These are phyloP conservation scores for Echeneis naucrates DNA, from an alignment of 2,797 vertebrate species.

Conservation along the genomic window DNA sequence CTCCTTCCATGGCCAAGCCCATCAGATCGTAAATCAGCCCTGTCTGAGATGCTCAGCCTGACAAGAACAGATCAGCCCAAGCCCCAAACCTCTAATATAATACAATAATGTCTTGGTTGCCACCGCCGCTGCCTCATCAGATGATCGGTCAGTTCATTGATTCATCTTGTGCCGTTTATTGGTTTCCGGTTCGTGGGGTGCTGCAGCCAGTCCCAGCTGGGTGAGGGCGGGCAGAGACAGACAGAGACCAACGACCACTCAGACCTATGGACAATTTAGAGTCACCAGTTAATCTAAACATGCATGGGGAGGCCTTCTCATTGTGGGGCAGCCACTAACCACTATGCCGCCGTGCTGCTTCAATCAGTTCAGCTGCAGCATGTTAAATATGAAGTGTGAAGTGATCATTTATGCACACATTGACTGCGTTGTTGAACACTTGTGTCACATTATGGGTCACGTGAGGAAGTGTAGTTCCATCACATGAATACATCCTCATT, in stretches of 20 bases:
- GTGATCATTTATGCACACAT: conserved; percentile 11
- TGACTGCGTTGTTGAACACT: conserved; percentile 11
- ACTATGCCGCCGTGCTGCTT: too few relatives aligned
- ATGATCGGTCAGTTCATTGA: too few relatives aligned
- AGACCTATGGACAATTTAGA: too few relatives aligned
- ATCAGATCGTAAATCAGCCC: conserved; percentile 68
- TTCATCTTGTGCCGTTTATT: too few relatives aligned
- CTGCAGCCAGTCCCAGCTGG: too few relatives aligned
- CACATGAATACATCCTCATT: conserved; percentile 20
- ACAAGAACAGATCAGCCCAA: conserved; percentile 69
- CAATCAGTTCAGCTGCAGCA: neutral
- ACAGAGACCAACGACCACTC: too few relatives aligned
- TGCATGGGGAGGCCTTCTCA: too few relatives aligned
- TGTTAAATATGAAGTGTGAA: conserved; percentile 25
- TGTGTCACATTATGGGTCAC: conserved; percentile 22
- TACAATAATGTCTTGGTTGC: conserved; percentile 43
- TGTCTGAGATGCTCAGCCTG: conserved; percentile 57
- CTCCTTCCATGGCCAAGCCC: conserved; percentile 53
- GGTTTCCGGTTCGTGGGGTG: too few relatives aligned
- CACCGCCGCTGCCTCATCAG: neutral
- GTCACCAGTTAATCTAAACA: too few relatives aligned
- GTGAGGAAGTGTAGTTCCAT: too few relatives aligned
- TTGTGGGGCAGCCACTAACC: too few relatives aligned
- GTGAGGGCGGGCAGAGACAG: too few relatives aligned
- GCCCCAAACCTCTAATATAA: conserved; percentile 60